Conservation (phyloP, 2,888 invertebrate genomes). For the Nomada ruficornis region DNA sequence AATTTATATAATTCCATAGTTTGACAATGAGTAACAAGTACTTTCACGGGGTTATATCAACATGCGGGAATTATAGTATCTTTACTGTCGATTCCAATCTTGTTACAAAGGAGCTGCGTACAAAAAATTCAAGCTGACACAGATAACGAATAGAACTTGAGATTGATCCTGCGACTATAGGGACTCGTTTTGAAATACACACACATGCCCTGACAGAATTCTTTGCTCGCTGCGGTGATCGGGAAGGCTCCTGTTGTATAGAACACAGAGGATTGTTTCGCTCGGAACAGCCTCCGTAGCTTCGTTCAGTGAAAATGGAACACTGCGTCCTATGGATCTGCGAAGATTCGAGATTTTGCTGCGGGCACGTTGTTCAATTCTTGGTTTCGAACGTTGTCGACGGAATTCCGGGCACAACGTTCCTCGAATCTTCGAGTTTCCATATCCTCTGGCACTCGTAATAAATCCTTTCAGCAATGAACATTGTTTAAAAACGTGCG, state of each 20-base stretch:
- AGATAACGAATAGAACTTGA: too few species aligned
- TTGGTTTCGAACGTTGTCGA: neutral
- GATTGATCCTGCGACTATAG: too few species aligned
- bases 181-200: neutral
- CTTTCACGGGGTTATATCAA: too few species aligned
- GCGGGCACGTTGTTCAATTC: neutral
- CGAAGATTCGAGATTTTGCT: slow-evolving; percentile 4
- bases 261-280: neutral
- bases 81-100: too few species aligned
- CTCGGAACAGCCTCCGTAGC: neutral
- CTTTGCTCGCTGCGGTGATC: slow-evolving; percentile 2
- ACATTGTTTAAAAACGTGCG: neutral
- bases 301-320: slow-evolving; percentile 5
- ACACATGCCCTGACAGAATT: neutral
- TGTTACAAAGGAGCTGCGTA: too few species aligned
- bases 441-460: too few species aligned
- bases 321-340: neutral
- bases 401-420: neutral
- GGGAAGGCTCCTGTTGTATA: neutral
- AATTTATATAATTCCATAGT: too few species aligned
- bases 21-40: too few species aligned
- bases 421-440: neutral
- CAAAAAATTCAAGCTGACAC: too few species aligned
- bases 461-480: too few species aligned
- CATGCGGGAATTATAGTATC: too few species aligned